These are phyloP conservation scores for Motacilla tschutschensis DNA, from an alignment of 2,113 vertebrate genomes.

Conservation along the genomic window DNA sequence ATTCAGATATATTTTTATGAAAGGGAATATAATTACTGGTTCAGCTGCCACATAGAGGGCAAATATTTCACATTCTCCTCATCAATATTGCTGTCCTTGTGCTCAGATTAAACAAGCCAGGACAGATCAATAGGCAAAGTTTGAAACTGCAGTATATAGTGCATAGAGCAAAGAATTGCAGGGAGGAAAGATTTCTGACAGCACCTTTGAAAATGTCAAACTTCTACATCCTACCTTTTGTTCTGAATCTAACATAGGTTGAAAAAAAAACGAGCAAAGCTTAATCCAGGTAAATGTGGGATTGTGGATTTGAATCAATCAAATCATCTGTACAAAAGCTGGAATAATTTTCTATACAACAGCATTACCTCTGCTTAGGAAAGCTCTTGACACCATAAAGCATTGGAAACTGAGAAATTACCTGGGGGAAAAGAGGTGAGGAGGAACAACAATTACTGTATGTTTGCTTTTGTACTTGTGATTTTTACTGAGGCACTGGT, in stretches of 20 bases:
- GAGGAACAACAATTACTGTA: background rate
- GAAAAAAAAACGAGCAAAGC: background rate
- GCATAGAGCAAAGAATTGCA: background rate
- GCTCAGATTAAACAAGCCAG: background rate
- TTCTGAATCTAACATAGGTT: background rate
- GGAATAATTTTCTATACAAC: background rate
- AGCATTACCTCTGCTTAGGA: background rate
- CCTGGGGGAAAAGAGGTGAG: background rate
- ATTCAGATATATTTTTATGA: constrained; percentile 4
- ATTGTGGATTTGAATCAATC: background rate
- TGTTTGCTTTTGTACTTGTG: background rate
- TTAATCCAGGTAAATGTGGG: background rate
- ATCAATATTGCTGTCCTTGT: background rate
- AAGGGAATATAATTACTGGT: background rate
- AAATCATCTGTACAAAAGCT: background rate
- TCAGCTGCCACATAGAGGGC: background rate
- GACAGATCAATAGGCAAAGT: background rate
- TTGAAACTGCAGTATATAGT: background rate
- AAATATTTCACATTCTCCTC: background rate
- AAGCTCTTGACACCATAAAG: background rate
- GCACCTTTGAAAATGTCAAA: background rate
- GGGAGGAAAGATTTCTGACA: background rate
- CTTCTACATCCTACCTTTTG: background rate
- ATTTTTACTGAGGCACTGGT: background rate
- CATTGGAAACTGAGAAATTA: background rate